Base-by-base conservation (phyloP, 2,797 vertebrate genomes). In the Macropodus opercularis region DNA sequence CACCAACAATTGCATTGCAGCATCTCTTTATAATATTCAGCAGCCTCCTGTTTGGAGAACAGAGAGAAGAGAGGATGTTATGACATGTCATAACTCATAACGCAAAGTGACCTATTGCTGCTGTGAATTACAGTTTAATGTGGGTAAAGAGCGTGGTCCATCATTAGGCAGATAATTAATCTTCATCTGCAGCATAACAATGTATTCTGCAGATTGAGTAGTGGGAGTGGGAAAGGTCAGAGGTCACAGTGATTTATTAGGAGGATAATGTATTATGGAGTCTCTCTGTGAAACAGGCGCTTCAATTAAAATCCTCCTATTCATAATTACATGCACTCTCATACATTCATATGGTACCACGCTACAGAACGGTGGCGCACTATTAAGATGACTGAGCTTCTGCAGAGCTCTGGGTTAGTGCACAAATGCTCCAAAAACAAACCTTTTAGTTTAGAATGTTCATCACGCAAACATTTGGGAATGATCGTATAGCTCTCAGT, bases 101-200 rank as follows among this genome's bases (percentile, higher is more conserved):
- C 34, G 23, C 15, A 41, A 54, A 56, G 31, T n/a, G 47, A 34
- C 21, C 59, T 19, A 42, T 62, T 39, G 12, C 56, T 46, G 11
- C 42, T 12, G 23, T 56, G 77, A 64, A 81, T 87, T 81, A 85
- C 26, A 50, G 19, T 35, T 0, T 40, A 56, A 72, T 59, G 52
- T 36, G 41, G 19, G 21, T 43, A 2, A 60, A 48, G 39, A 48
- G 60, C 63, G 44, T 19, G 23, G 58, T 29, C 43, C 2, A 57
- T 57, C 59, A 67, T 80, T 67, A 53, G 50, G 61, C 52, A 35
- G 49, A 43, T 22, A 44, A 81, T 75, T 35, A 40, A 79, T 85
- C 62, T 75, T 74, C 43, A 29, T 77, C 63, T 75, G 55, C 69
- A 70, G 70, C 50, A 6, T 36, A 47, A 21, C 43, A 7, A 8